phyloP scores from a whole-genome alignment of 2,888 invertebrate genomes.

The Cataglyphis altisquamis region DNA sequence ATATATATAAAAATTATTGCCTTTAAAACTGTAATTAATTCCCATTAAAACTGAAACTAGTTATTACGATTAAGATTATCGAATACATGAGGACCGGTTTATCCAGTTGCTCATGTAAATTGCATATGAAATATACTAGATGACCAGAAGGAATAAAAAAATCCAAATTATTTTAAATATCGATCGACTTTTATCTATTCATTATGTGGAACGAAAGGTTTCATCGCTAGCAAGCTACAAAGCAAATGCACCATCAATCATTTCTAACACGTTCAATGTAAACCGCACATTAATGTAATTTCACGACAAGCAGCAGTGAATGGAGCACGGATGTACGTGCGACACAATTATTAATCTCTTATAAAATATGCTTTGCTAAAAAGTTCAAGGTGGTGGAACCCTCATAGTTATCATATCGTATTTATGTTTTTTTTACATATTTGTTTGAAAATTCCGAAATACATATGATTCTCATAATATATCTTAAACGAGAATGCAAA shows the following conservation, averaged over 20 bases:
- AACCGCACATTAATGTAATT: constrained; percentile 37
- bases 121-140: constrained; percentile 34
- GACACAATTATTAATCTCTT: constrained; percentile 22
- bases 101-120: constrained; percentile 42
- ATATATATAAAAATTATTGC: constrained; percentile 13
- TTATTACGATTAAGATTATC: constrained; percentile 57
- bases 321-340: constrained; percentile 5
- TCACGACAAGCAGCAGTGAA: constrained; percentile 27
- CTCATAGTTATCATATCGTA: neutral
- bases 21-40: constrained; percentile 13
- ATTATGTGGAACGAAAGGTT: constrained; percentile 30
- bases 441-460: neutral
- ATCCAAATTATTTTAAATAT: neutral
- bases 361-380: neutral
- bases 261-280: constrained; percentile 34
- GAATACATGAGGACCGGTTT: constrained; percentile 63
- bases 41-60: constrained; percentile 60
- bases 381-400: constrained; percentile 33
- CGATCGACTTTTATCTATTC: constrained; percentile 28
- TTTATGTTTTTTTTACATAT: neutral
- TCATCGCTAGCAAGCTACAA: constrained; percentile 5
- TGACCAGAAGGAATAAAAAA: constrained; percentile 19
- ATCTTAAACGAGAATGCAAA: neutral
- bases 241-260: neutral
- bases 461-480: neutral